Evolutionary conservation across 2,113 vertebrate species (phyloP).

Genomic region (Ascaphus truei): DNA sequence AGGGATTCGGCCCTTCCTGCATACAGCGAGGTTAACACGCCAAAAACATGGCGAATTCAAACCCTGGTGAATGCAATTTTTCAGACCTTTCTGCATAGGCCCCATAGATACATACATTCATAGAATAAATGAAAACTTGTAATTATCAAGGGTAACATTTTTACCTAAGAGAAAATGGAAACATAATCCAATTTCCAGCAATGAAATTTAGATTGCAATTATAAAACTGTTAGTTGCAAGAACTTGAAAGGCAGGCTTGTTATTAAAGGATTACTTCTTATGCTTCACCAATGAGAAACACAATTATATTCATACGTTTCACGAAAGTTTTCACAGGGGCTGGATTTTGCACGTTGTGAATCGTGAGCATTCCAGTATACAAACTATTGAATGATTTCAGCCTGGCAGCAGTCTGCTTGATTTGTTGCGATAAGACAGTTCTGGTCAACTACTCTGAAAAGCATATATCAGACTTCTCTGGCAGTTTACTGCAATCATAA

Average conservation of each 20-base stretch:
- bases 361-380: neutral
- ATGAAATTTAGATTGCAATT: constrained; percentile 36
- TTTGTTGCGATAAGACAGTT: constrained; percentile 8
- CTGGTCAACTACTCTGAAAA: neutral
- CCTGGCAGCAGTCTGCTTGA: neutral
- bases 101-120: too few relatives aligned
- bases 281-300: constrained; percentile 26
- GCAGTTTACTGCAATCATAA: constrained; percentile 26
- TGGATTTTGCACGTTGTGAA: neutral
- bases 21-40: too few relatives aligned
- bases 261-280: constrained; percentile 32
- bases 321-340: neutral
- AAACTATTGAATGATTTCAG: constrained; percentile 10
- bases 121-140: too few relatives aligned
- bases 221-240: constrained; percentile 11
- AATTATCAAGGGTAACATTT: neutral
- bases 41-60: too few relatives aligned
- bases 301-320: constrained; percentile 17
- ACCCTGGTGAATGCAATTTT: too few relatives aligned
- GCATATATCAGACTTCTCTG: constrained; percentile 13
- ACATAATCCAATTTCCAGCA: constrained; percentile 15
- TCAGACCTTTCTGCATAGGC: too few relatives aligned
- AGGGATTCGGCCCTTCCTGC: too few relatives aligned
- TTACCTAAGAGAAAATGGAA: constrained; percentile 10
- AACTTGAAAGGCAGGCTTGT: constrained; percentile 23